Evolutionary conservation across 1,140 invertebrate species (phyloP).

Genomic region (Panulirus ornatus): DNA sequence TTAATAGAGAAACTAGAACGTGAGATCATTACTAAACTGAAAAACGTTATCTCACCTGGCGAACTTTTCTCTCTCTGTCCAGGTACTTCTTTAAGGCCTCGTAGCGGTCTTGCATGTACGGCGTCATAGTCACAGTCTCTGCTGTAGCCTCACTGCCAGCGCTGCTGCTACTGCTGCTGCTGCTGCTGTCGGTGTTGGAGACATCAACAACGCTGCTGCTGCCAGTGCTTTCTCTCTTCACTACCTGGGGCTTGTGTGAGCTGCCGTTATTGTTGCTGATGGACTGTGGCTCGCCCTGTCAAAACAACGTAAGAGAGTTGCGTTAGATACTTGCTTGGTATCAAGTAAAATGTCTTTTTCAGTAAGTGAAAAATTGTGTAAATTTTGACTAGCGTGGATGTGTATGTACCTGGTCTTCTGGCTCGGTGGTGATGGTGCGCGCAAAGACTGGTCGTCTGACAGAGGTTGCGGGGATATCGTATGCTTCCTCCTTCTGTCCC

Average conservation of each 20-base stretch:
- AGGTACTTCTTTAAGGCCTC: conserved; percentile 71
- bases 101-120: conserved; percentile 58
- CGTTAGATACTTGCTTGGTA: no score
- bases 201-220: conserved; percentile 18
- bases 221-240: conserved; percentile 15
- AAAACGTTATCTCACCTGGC: conserved; percentile 60
- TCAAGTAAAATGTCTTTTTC: no score
- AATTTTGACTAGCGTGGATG: neutral
- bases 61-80: conserved; percentile 66
- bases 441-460: conserved; percentile 73
- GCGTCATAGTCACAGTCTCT: conserved; percentile 52
- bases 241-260: conserved; percentile 1
- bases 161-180: conserved; percentile 9
- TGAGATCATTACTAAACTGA: neutral
- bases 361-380: no score
- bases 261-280: neutral
- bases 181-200: neutral
- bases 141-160: neutral
- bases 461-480: conserved; percentile 71
- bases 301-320: no score
- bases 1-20: neutral
- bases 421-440: conserved; percentile 29
- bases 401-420: conserved; percentile 32
- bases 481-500: conserved; percentile 74
- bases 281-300: neutral